Percentiles rank a stretch among this genome's conserved stretches.
Conservation (phyloP, 2,888 invertebrate species). For the Rhorus exstirpatorius region DNA sequence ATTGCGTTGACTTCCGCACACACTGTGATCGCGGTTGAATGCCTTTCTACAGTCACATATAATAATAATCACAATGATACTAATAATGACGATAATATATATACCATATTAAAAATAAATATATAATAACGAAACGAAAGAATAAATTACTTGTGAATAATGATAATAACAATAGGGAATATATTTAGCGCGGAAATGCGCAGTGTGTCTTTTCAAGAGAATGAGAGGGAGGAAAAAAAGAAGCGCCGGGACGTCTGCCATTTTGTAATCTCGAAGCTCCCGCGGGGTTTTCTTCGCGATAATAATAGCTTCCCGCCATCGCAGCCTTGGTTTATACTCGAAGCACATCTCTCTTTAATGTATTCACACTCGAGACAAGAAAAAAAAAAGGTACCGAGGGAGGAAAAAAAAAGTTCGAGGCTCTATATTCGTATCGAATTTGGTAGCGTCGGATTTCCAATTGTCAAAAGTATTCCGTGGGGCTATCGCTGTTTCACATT, state of each 20-base stretch:
- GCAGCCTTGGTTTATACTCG: neutral
- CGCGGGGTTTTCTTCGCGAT: slow-evolving; percentile 40
- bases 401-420: slow-evolving; percentile 31
- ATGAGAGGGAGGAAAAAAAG: slow-evolving; percentile 51
- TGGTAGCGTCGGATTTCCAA: slow-evolving; percentile 13
- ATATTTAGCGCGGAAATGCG: slow-evolving; percentile 45
- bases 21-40: slow-evolving; percentile 2
- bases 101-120: slow-evolving; percentile 13
- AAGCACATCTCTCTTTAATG: slow-evolving; percentile 23
- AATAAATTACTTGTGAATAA: slow-evolving; percentile 44
- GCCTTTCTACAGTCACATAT: slow-evolving; percentile 13
- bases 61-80: slow-evolving; percentile 26
- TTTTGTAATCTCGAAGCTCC: slow-evolving; percentile 50
- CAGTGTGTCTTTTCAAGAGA: slow-evolving; percentile 53
- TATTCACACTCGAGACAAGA: slow-evolving; percentile 38
- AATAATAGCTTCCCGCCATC: slow-evolving; percentile 44
- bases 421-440: slow-evolving; percentile 36
- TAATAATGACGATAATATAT: neutral
- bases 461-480: slow-evolving; percentile 36
- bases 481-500: neutral
- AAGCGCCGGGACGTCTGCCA: slow-evolving; percentile 60
- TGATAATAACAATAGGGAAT: slow-evolving; percentile 53
- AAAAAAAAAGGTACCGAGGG: slow-evolving; percentile 17
- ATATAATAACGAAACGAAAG: slow-evolving; percentile 3
- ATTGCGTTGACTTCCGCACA: slow-evolving; percentile 57